Evolutionary conservation across 2,797 vertebrate species (phyloP).

Genomic region (Onychomys torridus): DNA sequence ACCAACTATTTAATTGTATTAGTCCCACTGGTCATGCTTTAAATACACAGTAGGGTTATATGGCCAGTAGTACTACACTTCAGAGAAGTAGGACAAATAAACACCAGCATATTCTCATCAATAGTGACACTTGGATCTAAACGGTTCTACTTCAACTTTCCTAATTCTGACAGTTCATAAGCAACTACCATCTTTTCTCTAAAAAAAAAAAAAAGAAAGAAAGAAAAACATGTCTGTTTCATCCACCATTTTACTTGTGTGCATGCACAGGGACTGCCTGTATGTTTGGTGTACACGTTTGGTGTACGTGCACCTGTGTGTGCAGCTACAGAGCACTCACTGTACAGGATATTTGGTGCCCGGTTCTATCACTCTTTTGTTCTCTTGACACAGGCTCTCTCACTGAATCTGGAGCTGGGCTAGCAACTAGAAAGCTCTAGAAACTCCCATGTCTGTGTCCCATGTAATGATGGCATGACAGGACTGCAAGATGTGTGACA

Average conservation of each 20-base stretch:
- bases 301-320: neutral
- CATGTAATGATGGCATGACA: neutral
- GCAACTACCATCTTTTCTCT: neutral
- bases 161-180: neutral
- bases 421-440: neutral
- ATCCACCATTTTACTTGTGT: neutral
- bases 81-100: neutral
- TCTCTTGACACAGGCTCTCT: neutral
- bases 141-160: neutral
- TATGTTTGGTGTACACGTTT: neutral
- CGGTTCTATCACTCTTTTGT: neutral
- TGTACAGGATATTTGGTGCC: neutral
- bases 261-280: neutral
- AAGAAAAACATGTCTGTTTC: neutral
- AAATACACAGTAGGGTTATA: rapidly evolving
- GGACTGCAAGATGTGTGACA: too few relatives aligned
- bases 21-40: neutral
- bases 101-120: neutral
- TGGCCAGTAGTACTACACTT: neutral
- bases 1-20: neutral
- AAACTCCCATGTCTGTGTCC: neutral
- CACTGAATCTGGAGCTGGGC: neutral
- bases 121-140: neutral
- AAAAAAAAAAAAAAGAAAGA: neutral
- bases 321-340: too few relatives aligned